Evolutionary conservation across 2,113 vertebrate species (phyloP).

Genomic region (Uria lomvia): DNA sequence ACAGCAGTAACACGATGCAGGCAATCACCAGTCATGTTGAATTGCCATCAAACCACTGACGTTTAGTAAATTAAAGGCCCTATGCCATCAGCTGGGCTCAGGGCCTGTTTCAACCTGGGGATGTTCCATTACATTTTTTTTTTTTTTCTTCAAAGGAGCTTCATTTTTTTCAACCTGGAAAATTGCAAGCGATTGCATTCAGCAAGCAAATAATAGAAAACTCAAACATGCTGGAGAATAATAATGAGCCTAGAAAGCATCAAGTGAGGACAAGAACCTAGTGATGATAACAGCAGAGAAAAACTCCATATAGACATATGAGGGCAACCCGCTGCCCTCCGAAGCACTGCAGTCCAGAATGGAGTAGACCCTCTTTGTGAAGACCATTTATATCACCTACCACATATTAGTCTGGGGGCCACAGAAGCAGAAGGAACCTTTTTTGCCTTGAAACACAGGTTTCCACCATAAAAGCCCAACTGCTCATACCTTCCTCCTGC

Average conservation of each 20-base stretch:
- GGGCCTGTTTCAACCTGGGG: constrained; percentile 63
- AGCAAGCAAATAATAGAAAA: constrained; percentile 57
- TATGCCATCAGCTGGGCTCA: constrained; percentile 51
- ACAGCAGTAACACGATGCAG: constrained; percentile 52
- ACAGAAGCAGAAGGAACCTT: background rate
- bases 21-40: constrained; percentile 67
- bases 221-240: constrained; percentile 25
- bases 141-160: constrained; percentile 42
- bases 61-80: constrained; percentile 66
- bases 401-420: background rate
- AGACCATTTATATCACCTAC: background rate
- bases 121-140: constrained; percentile 68
- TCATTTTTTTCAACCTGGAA: constrained; percentile 64
- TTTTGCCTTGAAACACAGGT: background rate
- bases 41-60: constrained; percentile 75
- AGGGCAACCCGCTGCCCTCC: background rate
- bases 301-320: fast-evolving
- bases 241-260: constrained; percentile 51
- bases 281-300: background rate
- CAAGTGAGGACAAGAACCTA: constrained; percentile 7
- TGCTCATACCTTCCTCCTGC: background rate
- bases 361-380: background rate
- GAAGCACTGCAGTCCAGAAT: background rate
- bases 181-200: constrained; percentile 66
- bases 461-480: background rate